Conservation (phyloP, 2,113 vertebrate genomes). For the Callionymus lyra region DNA sequence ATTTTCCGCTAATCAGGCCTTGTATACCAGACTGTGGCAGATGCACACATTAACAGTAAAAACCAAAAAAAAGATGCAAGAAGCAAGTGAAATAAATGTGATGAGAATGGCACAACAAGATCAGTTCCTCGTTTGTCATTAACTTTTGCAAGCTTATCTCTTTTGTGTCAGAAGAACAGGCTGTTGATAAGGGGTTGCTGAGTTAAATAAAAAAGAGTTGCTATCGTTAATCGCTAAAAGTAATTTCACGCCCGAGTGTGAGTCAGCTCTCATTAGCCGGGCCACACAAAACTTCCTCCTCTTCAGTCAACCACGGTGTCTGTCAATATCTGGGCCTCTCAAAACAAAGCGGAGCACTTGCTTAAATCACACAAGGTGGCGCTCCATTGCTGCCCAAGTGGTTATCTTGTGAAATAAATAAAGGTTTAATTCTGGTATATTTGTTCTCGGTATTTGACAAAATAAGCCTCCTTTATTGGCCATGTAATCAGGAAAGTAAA, state of each 20-base stretch:
- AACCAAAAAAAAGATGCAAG: too few species aligned
- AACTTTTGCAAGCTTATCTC: constrained; percentile 34
- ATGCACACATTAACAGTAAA: constrained; percentile 1
- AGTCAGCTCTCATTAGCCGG: constrained; percentile 53
- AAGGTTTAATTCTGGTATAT: too few species aligned
- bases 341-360: too few species aligned
- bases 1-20: constrained; percentile 40
- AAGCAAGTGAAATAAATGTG: too few species aligned
- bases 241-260: constrained; percentile 56
- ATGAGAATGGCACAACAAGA: background rate
- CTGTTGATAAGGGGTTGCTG: constrained; percentile 16
- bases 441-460: background rate
- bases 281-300: constrained; percentile 45
- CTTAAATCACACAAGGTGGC: background rate
- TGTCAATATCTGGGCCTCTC: constrained; percentile 5
- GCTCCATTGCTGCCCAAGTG: too few species aligned
- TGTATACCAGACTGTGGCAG: constrained; percentile 16
- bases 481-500: constrained; percentile 15
- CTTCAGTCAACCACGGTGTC: constrained; percentile 14
- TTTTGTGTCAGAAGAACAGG: constrained; percentile 25
- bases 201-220: constrained; percentile 45
- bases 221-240: constrained; percentile 56
- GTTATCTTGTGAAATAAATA: too few species aligned
- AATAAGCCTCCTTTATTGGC: background rate
- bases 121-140: constrained; percentile 22